Conservation (phyloP, 2,113 vertebrate species). For the Plotosus lineatus region DNA sequence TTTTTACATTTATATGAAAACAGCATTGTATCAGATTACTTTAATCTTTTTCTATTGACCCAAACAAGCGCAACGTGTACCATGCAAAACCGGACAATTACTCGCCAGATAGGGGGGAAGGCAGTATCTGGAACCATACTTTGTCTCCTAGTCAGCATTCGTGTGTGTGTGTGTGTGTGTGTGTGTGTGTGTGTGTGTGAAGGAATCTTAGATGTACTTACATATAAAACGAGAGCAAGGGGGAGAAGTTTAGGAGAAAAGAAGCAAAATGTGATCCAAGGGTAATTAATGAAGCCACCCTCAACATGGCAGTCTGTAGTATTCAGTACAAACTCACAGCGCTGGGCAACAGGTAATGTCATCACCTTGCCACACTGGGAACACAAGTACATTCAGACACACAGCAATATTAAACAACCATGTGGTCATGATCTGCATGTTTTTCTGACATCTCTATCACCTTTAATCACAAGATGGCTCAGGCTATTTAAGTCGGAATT, state of each 20-base stretch:
- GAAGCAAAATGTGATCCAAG: conserved; percentile 79
- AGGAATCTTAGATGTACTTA: conserved; percentile 34
- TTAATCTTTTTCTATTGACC: too few species aligned
- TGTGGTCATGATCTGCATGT: too few species aligned
- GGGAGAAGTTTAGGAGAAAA: conserved; percentile 79
- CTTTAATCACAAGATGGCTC: too few species aligned
- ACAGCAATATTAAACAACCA: background rate
- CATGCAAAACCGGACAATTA: too few species aligned
- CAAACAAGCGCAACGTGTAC: too few species aligned
- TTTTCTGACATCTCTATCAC: too few species aligned
- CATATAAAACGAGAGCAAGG: conserved; percentile 76
- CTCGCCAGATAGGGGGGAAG: too few species aligned
- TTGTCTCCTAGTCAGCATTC: background rate
- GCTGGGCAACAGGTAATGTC: conserved; percentile 69
- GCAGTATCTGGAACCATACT: too few species aligned
- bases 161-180: background rate
- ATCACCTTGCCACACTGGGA: conserved; percentile 83
- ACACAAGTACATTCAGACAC: background rate
- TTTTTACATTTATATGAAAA: too few species aligned
- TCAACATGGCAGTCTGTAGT: conserved; percentile 80
- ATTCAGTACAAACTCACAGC: conserved; percentile 81
- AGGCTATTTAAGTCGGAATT: too few species aligned
- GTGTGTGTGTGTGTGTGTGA: background rate
- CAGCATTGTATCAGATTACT: too few species aligned
- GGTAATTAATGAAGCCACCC: conserved; percentile 86